Conservation (phyloP, 2,888 invertebrate species). For the Orthosia incerta region DNA sequence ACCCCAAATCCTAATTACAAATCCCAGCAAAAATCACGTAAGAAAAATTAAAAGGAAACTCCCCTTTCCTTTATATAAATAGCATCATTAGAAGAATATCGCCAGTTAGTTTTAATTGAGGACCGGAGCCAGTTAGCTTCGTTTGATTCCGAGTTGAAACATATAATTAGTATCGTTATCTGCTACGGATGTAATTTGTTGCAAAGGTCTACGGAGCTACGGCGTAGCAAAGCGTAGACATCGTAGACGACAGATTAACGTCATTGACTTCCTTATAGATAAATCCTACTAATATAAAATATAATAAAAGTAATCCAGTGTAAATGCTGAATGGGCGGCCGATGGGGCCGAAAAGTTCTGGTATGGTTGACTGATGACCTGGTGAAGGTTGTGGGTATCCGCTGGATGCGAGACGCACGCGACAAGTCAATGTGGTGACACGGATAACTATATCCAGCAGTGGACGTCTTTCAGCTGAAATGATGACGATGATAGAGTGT, state of each 20-base stretch:
- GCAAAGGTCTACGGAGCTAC: constrained; percentile 49
- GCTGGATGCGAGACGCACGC: no score
- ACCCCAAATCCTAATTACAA: background rate
- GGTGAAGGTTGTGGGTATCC: no score
- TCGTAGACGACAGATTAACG: constrained; percentile 7
- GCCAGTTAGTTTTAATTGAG: constrained; percentile 78
- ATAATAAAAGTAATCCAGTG: no score
- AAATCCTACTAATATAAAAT: background rate
- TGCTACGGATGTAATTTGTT: constrained; percentile 43
- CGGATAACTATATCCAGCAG: no score
- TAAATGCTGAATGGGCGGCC: no score
- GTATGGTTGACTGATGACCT: no score
- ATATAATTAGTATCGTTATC: constrained; percentile 85
- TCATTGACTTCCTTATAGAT: background rate
- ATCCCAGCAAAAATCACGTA: background rate
- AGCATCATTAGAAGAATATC: constrained; percentile 60
- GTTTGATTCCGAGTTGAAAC: constrained; percentile 77
- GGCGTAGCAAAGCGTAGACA: constrained; percentile 38
- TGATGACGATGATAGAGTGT: no score
- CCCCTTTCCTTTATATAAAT: constrained; percentile 39
- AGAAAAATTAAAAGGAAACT: constrained; percentile 14
- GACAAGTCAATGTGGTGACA: no score
- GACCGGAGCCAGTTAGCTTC: constrained; percentile 79
- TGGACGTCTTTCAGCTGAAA: no score
- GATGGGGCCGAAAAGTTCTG: no score